Evolutionary conservation across 2,888 invertebrate species (phyloP).

Genomic region (Bellardia pandia): DNA sequence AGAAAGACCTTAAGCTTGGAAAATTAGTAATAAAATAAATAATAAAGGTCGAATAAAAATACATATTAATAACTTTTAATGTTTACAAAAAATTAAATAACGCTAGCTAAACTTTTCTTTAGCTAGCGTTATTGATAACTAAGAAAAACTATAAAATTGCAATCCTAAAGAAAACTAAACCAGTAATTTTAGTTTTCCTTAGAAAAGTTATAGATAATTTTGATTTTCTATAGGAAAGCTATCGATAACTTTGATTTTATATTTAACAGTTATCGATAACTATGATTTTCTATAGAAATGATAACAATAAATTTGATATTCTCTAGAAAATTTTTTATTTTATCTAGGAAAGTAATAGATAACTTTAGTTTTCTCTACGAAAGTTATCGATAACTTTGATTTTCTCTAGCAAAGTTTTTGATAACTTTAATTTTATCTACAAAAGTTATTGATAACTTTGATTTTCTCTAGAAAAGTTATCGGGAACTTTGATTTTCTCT

Average conservation of each 20-base stretch:
- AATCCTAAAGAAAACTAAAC: background rate
- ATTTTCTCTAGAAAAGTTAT: background rate
- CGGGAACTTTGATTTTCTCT: background rate
- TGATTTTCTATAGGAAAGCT: background rate
- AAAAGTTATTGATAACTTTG: no score
- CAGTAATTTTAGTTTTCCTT: background rate
- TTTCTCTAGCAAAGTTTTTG: background rate
- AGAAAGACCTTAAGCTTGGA: no score
- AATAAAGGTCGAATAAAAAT: no score
- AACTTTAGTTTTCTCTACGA: background rate
- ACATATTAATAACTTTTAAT: no score
- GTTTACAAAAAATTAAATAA: no score
- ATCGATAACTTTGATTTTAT: background rate
- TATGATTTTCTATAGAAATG: background rate
- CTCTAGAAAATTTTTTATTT: no score
- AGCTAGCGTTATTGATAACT: background rate
- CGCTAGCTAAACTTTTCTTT: background rate
- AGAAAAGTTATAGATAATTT: background rate
- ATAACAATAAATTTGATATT: background rate
- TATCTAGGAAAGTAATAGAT: background rate
- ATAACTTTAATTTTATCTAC: background rate
- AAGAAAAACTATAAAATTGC: no score
- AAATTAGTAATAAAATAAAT: no score
- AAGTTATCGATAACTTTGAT: background rate
- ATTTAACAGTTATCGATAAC: background rate